Conservation (phyloP, 2,113 vertebrate genomes). For the Spea multiplicata region DNA sequence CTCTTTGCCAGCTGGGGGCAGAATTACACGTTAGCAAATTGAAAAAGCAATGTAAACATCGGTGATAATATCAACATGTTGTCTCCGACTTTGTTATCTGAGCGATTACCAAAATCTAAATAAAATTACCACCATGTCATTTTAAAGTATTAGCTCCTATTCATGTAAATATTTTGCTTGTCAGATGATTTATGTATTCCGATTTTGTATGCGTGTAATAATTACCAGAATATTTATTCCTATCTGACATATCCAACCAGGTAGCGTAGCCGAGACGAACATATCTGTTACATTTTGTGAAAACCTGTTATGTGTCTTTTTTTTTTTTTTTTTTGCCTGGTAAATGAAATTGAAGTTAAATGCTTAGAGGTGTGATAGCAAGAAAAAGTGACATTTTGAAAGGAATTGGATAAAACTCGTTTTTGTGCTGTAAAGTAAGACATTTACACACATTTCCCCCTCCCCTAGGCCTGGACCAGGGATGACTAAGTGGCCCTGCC, state of each 20-base stretch:
- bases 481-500: no score
- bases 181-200: neutral
- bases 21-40: constrained; percentile 88
- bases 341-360: no score
- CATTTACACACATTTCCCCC: no score
- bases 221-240: neutral
- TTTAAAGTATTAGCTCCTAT: neutral
- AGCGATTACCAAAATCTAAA: neutral
- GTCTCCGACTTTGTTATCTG: neutral
- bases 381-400: no score
- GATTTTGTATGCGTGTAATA: neutral
- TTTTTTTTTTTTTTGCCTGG: no score
- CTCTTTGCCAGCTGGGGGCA: constrained; percentile 91
- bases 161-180: neutral
- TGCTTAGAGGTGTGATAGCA: no score
- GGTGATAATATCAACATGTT: neutral
- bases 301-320: no score
- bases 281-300: no score
- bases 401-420: no score
- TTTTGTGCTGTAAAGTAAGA: no score
- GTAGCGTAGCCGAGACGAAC: neutral
- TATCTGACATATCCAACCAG: neutral
- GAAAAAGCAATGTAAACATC: neutral
- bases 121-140: neutral
- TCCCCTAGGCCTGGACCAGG: no score